A percentile compares a stretch with the other conserved stretches of the same genome.
Conservation (phyloP, 2,113 vertebrate genomes). For the Oxyura jamaicensis region DNA sequence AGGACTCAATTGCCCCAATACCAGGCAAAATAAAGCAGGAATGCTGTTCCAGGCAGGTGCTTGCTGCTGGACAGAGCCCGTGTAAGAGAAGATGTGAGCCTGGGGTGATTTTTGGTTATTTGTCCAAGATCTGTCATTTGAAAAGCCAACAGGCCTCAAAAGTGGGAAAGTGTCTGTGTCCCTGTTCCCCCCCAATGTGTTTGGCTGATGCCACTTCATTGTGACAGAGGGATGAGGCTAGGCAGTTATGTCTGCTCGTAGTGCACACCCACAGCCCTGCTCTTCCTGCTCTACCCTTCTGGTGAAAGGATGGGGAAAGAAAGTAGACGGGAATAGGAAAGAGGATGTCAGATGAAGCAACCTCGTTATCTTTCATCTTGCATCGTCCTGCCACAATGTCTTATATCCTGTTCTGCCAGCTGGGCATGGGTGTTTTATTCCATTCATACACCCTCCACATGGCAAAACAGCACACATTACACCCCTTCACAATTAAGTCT, state of each 20-base stretch:
- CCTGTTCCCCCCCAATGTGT: rapidly evolving
- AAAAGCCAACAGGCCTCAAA: rapidly evolving
- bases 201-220: background rate
- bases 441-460: background rate
- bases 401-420: conserved; percentile 43
- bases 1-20: background rate
- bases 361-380: background rate
- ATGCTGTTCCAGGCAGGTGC: background rate
- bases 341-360: conserved; percentile 25
- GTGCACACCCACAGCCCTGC: background rate
- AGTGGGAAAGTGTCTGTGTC: background rate
- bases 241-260: background rate
- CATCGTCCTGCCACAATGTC: background rate
- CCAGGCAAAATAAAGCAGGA: background rate
- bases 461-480: background rate
- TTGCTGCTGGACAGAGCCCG: background rate
- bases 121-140: background rate
- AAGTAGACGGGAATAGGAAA: conserved; percentile 7
- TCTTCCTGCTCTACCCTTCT: background rate
- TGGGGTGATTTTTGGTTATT: background rate
- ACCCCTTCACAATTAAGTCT: background rate
- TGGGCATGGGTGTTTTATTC: background rate
- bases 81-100: background rate
- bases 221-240: background rate
- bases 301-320: conserved; percentile 46